Conservation (phyloP, 2,113 vertebrate genomes). For the Cariama cristata region DNA sequence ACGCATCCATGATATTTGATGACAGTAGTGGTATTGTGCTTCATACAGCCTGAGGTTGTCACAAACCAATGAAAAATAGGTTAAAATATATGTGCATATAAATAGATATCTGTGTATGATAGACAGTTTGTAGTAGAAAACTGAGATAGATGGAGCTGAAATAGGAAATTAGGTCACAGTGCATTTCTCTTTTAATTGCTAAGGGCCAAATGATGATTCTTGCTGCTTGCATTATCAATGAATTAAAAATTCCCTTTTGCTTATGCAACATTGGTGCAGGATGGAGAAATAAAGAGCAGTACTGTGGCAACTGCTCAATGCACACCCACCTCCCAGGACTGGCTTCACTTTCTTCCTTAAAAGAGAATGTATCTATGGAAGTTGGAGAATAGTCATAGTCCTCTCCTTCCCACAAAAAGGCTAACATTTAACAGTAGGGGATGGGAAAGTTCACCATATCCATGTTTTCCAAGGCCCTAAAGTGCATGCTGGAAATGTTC, state of each 20-base stretch:
- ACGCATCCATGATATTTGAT: constrained; percentile 58
- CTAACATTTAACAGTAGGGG: not conserved
- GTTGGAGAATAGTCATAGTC: not conserved
- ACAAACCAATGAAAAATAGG: not conserved
- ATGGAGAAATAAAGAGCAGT: not conserved
- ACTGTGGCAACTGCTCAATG: not conserved
- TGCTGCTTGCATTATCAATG: not conserved
- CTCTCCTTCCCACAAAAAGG: not conserved
- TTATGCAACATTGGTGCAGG: not conserved
- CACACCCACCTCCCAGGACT: not conserved
- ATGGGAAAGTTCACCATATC: not conserved
- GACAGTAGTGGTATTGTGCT: not conserved
- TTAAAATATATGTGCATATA: not conserved
- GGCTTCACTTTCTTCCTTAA: not conserved
- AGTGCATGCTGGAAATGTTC: not conserved
- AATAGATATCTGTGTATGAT: not conserved
- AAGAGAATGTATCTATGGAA: not conserved
- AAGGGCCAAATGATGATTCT: not conserved
- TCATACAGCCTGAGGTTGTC: not conserved
- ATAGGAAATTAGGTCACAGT: not conserved
- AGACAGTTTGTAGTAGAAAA: not conserved
- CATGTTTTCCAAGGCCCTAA: not conserved
- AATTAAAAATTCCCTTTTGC: not conserved
- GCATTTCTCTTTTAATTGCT: not conserved
- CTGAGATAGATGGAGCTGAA: not conserved